A percentile compares a stretch with the other conserved stretches of the same genome.
Conservation (phyloP, 2,797 vertebrate species). For the Pipistrellus pygmaeus region DNA sequence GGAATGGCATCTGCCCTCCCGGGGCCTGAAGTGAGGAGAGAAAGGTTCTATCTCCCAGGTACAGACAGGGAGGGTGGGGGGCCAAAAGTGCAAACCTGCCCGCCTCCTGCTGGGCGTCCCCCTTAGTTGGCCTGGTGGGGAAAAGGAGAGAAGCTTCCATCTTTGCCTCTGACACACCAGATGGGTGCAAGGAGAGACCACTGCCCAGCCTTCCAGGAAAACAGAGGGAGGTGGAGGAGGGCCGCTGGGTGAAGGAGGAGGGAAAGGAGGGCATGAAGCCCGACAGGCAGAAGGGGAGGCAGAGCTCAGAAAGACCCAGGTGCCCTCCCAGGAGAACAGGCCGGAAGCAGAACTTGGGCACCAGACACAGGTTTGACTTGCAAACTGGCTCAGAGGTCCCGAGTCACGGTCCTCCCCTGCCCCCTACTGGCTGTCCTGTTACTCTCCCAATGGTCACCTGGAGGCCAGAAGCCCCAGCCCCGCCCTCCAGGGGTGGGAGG, state of each 20-base stretch:
- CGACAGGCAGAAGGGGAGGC: background rate
- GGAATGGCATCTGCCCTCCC: background rate
- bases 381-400: background rate
- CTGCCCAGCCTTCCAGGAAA: background rate
- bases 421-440: background rate
- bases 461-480: background rate
- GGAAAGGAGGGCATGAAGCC: too few species aligned
- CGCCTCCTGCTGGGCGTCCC: background rate
- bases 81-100: background rate
- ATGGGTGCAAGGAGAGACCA: background rate
- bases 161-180: background rate
- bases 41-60: too few species aligned
- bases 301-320: background rate
- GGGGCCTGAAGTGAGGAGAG: too few species aligned
- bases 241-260: background rate
- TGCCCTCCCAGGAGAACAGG: background rate
- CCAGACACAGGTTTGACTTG: background rate
- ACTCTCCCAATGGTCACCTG: accelerated
- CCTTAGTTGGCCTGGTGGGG: accelerated
- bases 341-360: background rate
- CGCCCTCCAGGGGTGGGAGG: background rate
- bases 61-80: background rate
- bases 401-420: accelerated
- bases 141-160: too few species aligned
- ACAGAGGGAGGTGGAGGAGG: background rate